Percentiles rank a stretch among this genome's conserved stretches.
These are phyloP conservation scores for Lobophora halterata DNA, from an alignment of 2,888 invertebrate genomes.

Conservation along the genomic window DNA sequence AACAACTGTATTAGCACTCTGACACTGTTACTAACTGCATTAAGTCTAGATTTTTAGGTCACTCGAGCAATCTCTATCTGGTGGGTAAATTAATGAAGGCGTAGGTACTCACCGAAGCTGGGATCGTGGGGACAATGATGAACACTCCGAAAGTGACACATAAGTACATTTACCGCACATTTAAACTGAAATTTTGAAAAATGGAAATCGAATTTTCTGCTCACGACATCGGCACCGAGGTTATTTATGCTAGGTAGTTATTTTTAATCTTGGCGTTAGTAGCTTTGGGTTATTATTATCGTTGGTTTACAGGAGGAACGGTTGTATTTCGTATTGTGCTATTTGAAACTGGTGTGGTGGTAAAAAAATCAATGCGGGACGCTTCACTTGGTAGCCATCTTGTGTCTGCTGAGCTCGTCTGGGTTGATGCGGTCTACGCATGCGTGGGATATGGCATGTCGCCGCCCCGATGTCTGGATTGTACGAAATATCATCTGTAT, in stretches of 20 bases:
- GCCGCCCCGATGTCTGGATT: constrained; percentile 49
- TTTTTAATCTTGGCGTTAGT: constrained; percentile 21
- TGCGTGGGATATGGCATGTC: constrained; percentile 49
- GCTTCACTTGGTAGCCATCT: constrained; percentile 63
- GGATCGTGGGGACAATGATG: constrained; percentile 15
- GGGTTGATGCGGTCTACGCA: constrained; percentile 51
- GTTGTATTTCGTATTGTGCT: constrained; percentile 35
- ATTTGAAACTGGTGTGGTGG: constrained; percentile 46
- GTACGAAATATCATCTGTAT: constrained; percentile 11
- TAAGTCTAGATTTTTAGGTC: constrained; percentile 64
- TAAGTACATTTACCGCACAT: constrained; percentile 39
- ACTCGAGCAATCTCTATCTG: constrained; percentile 47
- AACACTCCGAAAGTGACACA: constrained; percentile 27
- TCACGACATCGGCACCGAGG: constrained; percentile 27
- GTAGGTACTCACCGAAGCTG: constrained; percentile 37
- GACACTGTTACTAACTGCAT: constrained; percentile 59
- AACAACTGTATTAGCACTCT: constrained; percentile 24
- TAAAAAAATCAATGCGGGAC: constrained; percentile 70
- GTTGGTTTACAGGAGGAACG: constrained; percentile 21
- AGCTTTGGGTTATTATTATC: constrained; percentile 12
- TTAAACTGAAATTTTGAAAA: constrained; percentile 36
- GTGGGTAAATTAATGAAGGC: constrained; percentile 32
- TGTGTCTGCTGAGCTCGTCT: constrained; percentile 55
- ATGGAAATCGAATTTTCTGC: constrained; percentile 25
- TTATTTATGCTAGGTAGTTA: constrained; percentile 24